These are phyloP conservation scores for Melanocharis versteri DNA, from an alignment of 2,113 vertebrate genomes.

Conservation along the genomic window DNA sequence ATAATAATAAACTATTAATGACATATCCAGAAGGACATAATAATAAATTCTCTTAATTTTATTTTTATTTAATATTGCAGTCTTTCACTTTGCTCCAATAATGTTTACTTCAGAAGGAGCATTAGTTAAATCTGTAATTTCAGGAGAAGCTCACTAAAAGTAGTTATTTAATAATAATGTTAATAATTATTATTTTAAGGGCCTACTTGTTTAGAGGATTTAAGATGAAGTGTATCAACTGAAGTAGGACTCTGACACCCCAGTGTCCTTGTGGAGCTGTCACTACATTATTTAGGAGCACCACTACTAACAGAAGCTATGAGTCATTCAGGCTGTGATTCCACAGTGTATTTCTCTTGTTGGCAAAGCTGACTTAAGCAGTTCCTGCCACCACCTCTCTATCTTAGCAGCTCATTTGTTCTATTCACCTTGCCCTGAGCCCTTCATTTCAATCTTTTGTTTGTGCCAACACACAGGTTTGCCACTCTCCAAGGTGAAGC, in stretches of 20 bases:
- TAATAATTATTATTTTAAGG: neutral
- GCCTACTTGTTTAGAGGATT: neutral
- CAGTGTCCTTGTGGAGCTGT: constrained; percentile 36
- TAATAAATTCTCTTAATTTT: neutral
- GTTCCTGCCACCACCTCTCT: constrained; percentile 14
- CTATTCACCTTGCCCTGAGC: constrained; percentile 29
- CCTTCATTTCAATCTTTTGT: neutral
- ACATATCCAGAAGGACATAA: neutral
- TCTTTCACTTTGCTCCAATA: neutral
- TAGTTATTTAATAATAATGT: neutral
- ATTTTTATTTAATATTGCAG: neutral
- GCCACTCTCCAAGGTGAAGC: neutral
- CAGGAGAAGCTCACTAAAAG: neutral
- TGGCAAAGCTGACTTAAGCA: constrained; percentile 56
- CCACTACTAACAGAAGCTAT: constrained; percentile 24
- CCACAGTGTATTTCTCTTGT: constrained; percentile 24
- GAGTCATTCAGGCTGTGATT: constrained; percentile 48
- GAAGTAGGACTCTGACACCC: neutral
- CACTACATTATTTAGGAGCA: constrained; percentile 26
- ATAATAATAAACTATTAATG: neutral
- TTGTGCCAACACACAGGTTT: neutral
- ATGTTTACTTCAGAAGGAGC: neutral
- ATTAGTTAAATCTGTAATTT: neutral
- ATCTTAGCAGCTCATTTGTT: neutral
- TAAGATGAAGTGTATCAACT: neutral